phyloP scores from a whole-genome alignment of 2,888 invertebrate genomes.

The Pocota personata region DNA sequence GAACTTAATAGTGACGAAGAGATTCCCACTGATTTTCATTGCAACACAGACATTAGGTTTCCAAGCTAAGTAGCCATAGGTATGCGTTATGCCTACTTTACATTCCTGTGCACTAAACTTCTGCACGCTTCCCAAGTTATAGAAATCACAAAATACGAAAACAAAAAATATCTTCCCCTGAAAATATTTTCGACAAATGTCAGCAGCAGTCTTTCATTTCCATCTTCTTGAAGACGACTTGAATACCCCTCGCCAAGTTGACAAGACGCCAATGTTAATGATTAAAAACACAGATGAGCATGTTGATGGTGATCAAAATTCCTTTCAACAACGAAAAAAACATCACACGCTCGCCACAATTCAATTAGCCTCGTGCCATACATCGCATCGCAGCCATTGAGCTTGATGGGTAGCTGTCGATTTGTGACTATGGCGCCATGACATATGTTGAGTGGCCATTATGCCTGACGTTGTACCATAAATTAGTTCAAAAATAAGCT shows the following conservation, averaged over 20 bases:
- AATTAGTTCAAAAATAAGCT: conserved; percentile 62
- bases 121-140: background rate
- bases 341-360: conserved; percentile 36
- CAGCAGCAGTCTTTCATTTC: background rate
- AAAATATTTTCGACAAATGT: conserved; percentile 19
- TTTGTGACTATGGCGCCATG: conserved; percentile 67
- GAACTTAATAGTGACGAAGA: too few species aligned
- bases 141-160: background rate
- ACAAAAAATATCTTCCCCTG: background rate
- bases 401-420: conserved; percentile 57
- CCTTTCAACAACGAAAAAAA: background rate
- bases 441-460: conserved; percentile 67
- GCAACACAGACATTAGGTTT: too few species aligned
- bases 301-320: conserved; percentile 13
- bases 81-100: too few species aligned
- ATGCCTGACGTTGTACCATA: conserved; percentile 30
- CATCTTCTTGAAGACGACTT: too few species aligned
- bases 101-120: too few species aligned
- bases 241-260: background rate
- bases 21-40: too few species aligned
- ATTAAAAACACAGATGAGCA: conserved; percentile 29
- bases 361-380: conserved; percentile 65
- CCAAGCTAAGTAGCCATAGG: too few species aligned
- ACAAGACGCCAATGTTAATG: conserved; percentile 41
- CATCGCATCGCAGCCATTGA: conserved; percentile 33